Conservation (phyloP, 2,888 invertebrate genomes). For the Kuschelorhynchus macadamiae region DNA sequence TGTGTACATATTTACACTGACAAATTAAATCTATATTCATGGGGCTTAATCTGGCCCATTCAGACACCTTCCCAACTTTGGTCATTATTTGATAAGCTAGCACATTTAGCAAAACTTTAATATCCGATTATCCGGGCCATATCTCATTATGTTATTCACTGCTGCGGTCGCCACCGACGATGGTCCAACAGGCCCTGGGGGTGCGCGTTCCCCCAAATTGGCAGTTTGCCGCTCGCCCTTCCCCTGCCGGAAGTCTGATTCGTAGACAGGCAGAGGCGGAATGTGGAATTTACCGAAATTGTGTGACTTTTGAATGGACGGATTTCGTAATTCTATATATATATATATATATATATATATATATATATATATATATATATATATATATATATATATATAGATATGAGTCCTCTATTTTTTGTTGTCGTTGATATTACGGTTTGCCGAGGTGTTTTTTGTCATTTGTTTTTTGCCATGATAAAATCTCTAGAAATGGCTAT, state of each 20-base stretch:
- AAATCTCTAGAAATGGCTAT: no score
- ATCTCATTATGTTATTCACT: slow-evolving; percentile 44
- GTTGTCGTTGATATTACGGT: no score
- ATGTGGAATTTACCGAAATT: no score
- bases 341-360: no score
- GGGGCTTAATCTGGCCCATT: slow-evolving; percentile 35
- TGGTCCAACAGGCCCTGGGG: slow-evolving; percentile 28
- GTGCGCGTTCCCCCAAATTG: slow-evolving; percentile 29
- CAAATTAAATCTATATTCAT: slow-evolving; percentile 34
- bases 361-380: no score
- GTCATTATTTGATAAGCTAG: slow-evolving; percentile 43
- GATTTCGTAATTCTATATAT: no score
- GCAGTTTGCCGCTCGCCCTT: slow-evolving; percentile 27
- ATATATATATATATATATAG: no score
- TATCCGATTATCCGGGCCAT: slow-evolving; percentile 42
- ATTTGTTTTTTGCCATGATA: no score
- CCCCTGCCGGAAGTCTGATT: slow-evolving; percentile 22
- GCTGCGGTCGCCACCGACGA: slow-evolving; percentile 27
- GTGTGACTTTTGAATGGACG: no score
- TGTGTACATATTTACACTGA: slow-evolving; percentile 27
- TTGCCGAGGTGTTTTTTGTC: no score
- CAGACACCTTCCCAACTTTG: slow-evolving; percentile 38
- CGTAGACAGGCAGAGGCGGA: slow-evolving; percentile 15
- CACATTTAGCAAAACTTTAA: slow-evolving; percentile 42
- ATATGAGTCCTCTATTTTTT: no score